These are phyloP conservation scores for Leguminivora glycinivorella DNA, from an alignment of 1,140 invertebrate species.

Conservation along the genomic window DNA sequence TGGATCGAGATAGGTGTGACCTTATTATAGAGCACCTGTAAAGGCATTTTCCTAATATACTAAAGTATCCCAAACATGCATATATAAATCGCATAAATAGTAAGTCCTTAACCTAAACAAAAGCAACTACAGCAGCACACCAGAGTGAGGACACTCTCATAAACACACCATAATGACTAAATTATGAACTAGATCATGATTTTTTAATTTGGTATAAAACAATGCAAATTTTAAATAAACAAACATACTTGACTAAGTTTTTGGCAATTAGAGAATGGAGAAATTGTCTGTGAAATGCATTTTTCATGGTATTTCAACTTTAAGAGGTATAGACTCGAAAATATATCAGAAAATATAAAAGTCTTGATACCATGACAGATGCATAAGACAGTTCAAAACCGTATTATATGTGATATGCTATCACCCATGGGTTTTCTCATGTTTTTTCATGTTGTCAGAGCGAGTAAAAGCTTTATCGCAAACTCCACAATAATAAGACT, in stretches of 20 bases:
- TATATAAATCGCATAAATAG: slow-evolving; percentile 63
- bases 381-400: slow-evolving; percentile 30
- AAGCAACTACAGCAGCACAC: slow-evolving; percentile 74
- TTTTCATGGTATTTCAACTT: slow-evolving; percentile 33
- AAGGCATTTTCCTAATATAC: slow-evolving; percentile 63
- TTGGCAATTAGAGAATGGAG: slow-evolving; percentile 77
- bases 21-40: slow-evolving; percentile 70
- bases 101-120: slow-evolving; percentile 59
- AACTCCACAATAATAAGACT: slow-evolving; percentile 80
- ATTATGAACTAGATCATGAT: slow-evolving; percentile 73
- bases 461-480: slow-evolving; percentile 80
- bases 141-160: slow-evolving; percentile 63
- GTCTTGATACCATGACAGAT: slow-evolving; percentile 20
- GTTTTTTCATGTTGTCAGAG: slow-evolving; percentile 79
- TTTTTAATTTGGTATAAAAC: slow-evolving; percentile 73
- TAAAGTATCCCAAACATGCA: slow-evolving; percentile 69
- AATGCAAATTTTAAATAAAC: slow-evolving; percentile 62
- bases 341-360: slow-evolving; percentile 12
- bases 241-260: slow-evolving; percentile 70
- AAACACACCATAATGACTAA: slow-evolving; percentile 76
- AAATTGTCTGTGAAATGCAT: slow-evolving; percentile 50
- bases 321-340: not conserved
- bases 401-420: not conserved
- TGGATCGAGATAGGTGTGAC: slow-evolving; percentile 75
- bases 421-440: slow-evolving; percentile 78